phyloP scores from a whole-genome alignment of 2,113 vertebrate species.

The Ranitomeya imitator region DNA sequence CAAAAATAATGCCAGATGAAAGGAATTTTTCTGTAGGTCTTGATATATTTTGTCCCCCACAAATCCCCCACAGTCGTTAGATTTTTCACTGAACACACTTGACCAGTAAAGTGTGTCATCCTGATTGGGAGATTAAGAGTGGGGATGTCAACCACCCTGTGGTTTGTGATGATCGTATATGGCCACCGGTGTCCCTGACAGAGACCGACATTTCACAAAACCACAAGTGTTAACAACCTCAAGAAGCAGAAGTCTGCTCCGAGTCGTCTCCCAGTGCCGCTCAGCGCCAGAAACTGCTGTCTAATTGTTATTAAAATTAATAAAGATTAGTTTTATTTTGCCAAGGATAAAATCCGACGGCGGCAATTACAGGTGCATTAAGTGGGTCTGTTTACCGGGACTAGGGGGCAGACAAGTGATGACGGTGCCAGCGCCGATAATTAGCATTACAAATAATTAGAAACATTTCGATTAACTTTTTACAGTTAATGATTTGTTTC shows the following conservation, averaged over 20 bases:
- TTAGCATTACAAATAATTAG: not conserved
- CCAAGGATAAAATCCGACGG: not conserved
- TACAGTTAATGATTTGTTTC: not conserved
- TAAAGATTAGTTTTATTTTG: conserved; percentile 5
- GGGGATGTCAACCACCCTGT: conserved; percentile 7
- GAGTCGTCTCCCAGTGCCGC: not conserved
- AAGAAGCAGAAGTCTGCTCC: conserved; percentile 43
- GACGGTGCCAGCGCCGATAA: not conserved
- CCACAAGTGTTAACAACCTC: conserved; percentile 51
- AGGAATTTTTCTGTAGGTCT: not conserved
- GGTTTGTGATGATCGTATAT: conserved; percentile 43
- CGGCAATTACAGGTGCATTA: conserved; percentile 16
- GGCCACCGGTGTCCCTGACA: conserved; percentile 36
- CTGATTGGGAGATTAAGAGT: conserved; percentile 15
- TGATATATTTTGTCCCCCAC: no score
- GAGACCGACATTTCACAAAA: conserved; percentile 35
- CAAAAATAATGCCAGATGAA: not conserved
- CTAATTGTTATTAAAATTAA: conserved; percentile 36
- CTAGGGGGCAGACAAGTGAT: not conserved
- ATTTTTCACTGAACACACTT: not conserved
- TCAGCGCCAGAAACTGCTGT: not conserved
- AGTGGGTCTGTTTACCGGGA: not conserved
- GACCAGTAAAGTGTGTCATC: conserved; percentile 14
- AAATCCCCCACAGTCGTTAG: not conserved
- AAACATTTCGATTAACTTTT: not conserved